Base-by-base conservation (phyloP, 2,888 invertebrate species). In the Leptopilina syphax region DNA sequence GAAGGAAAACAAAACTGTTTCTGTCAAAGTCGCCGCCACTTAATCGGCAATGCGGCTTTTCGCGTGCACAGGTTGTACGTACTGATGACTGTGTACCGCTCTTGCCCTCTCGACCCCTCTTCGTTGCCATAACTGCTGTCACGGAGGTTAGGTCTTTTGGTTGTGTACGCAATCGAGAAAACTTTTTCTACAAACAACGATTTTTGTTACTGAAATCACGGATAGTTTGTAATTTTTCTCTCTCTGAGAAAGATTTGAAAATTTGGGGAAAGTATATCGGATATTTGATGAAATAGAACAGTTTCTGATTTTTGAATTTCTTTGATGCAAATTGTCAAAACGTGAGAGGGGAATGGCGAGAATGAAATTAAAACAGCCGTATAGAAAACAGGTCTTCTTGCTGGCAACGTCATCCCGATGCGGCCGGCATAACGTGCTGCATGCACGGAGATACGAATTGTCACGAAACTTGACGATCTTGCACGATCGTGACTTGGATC, bases 141-240 rank as follows among this genome's bases (percentile, higher is more conserved):
- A 79, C 82, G 84, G 81, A 84, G 82, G 84, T 82, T 81, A 84
- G 84, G 84, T 81, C 80, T 81, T 80, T 34, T 34, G 34, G 34
- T 34, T 34, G 34, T 34, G 76, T 24, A 9, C 44, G 44, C 6
- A 50, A 50, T 50, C 50, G n/a, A 41, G 54, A 57, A 73, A 34
- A 34, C 34, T 34, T 34, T 34, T 34, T 34, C 34, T 34, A 34
- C 34, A 34, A 34, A 34, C 34, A 34, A 27, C 50, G 70, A 50
- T 57, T 68, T 68, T 68, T n/a, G 34, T 13, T 34, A 73, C 57
- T 73, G 57, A n/a, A 34, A n/a, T 41, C 34, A 41, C 57, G 41
- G 57, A 10, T 5, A 54, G 8, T 12, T 34, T 34, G 34, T 34
- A 34, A 2, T 13, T 70, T 54, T 54, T 12, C 1, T 8, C 27